Conservation (phyloP, 2,797 vertebrate species). For the Yasuhikotakia modesta region DNA sequence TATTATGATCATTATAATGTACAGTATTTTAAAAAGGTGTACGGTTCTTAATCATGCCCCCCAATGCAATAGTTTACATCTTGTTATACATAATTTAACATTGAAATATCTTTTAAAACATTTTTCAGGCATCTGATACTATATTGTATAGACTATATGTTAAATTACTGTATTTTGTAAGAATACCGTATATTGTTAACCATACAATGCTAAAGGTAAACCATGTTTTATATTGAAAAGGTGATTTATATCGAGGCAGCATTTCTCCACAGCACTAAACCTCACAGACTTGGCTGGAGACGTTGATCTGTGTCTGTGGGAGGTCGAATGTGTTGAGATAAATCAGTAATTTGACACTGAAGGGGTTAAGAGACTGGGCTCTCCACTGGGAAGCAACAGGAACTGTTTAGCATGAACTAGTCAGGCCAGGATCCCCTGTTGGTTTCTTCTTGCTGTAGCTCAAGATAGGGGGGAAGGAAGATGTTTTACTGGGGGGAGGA, state of each 20-base stretch:
- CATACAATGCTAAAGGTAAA: not conserved
- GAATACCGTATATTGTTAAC: too few species aligned
- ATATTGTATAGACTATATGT: not conserved
- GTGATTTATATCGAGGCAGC: constrained; percentile 11
- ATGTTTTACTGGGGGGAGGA: constrained; percentile 48
- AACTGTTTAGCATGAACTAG: constrained; percentile 58
- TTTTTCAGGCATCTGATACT: not conserved
- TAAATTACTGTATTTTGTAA: not conserved
- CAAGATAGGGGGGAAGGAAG: constrained; percentile 24
- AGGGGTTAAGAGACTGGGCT: constrained; percentile 61
- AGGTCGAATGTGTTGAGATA: constrained; percentile 53
- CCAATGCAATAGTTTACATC: not conserved
- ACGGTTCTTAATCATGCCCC: not conserved
- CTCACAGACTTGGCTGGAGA: constrained; percentile 41
- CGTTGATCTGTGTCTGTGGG: constrained; percentile 44
- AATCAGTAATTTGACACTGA: constrained; percentile 61
- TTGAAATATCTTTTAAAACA: not conserved
- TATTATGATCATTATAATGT: not conserved
- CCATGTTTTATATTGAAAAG: not conserved
- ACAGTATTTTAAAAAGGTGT: not conserved
- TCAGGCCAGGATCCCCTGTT: constrained; percentile 35
- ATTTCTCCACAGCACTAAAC: constrained; percentile 29
- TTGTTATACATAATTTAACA: not conserved
- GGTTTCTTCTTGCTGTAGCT: constrained; percentile 18
- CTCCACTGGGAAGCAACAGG: constrained; percentile 57